Evolutionary conservation across 2,888 invertebrate species (phyloP), one percentile per base, ranked within the genome.

Genomic region (Lacanobia oleracea): DNA sequence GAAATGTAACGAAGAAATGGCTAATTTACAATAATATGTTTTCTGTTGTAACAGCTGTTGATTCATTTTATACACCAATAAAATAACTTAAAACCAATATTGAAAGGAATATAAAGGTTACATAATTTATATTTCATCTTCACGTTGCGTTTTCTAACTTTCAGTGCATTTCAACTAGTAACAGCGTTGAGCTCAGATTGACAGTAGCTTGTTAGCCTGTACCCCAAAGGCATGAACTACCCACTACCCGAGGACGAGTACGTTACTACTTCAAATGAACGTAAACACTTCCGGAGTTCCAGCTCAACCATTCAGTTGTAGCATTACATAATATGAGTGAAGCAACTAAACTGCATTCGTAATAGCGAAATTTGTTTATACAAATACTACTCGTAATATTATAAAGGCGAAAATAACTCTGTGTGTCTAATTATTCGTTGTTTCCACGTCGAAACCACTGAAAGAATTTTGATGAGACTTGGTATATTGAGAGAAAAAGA

Each of bases 201-300:
- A 75, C 78, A 77, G 54, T 8, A 16, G 45, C 61, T 70, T 57
- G 78, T 77, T 57, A 70, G 23, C 50, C 37, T 50, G 45, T 2
- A 56, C 37, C 71, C 56, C 57, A 18, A 37, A 77, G 61, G 45
- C 60, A 27, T 50, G n/a, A 56, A 77, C 77, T 43, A 3, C 27
- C 27, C 1, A 27, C 27, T 27, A 67, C 59, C n/a, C 18, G 12
- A 12, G 12, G n/a, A 57, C 2, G 37, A n/a, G 12, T 57, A 75
- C 67, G 23, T 57, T 75, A 33, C 76, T 51, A 37, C 51, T 67
- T 53, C 37, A 53, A 69, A 77, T 69, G 56, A 56, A 75, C 61
- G 50, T 62, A 57, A 75, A 68, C 70, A 77, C 61, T 51, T 9
- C 53, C 4, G 33, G 33, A 40, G 10, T 40, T 27, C 23, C 33